Evolutionary conservation across 2,888 invertebrate genomes (phyloP), one percentile per base, ranked within the genome.

Genomic region (Dicycla oo): DNA sequence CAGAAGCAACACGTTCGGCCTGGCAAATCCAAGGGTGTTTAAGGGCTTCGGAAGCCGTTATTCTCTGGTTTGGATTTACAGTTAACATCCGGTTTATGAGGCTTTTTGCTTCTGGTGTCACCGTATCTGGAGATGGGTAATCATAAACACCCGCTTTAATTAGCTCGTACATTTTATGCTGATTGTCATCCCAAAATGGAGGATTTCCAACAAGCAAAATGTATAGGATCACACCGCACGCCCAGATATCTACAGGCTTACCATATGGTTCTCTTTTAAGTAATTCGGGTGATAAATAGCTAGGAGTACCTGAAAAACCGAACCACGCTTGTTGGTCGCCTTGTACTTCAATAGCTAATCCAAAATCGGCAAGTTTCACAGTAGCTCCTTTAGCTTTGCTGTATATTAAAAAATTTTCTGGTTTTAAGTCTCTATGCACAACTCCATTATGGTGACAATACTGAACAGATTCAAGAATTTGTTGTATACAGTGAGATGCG

Each of bases 21-120:
- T 99, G 99, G 97, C 99, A 99, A 93, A 99, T 99, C 99, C 99
- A 99, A 90, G 99, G 99, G 95, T 99, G 99, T 96, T 99, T 99
- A 82, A 99, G 97, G 79, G 99, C 99, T 96, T 99, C 99, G 72
- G 99, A 98, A 84, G 99, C 99, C 80, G 99, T 99, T 94, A 99
- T 99, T 93, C 99, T 97, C 96, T 99, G 99, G 94, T 98, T 98
- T 77, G 99, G 99, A 95, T 99, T 99, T 73, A 99, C 99, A 81
- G 99, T 99, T 90, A 99, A 97, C 99, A 99, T 99, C 96, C 99
- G 99, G 96, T 99, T 99, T 93, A 99, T 99, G 90, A 99, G 98
- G 95, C 99, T 99, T 96, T 99, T 99, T 70, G 99, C 99, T 95
- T 99, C 99, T 61, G 99, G 99, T 73, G 99, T 99, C 63, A 99